phyloP scores from a whole-genome alignment of 2,888 invertebrate genomes.

The Leuctra nigra region DNA sequence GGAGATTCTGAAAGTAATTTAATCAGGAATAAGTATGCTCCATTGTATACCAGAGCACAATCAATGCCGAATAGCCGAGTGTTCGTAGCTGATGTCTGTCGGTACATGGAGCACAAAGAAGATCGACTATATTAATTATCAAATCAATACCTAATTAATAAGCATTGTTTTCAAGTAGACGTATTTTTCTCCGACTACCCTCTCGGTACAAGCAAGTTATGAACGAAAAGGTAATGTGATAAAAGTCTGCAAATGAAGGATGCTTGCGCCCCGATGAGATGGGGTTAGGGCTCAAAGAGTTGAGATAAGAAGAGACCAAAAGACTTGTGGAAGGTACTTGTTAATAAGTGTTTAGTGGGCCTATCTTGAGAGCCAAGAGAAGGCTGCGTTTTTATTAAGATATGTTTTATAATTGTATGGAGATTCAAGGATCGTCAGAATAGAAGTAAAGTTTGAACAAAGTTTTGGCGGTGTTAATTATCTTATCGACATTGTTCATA shows the following conservation, averaged over 20 bases:
- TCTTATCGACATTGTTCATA: constrained; percentile 19
- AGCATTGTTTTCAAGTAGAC: constrained; percentile 24
- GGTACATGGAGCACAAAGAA: background rate
- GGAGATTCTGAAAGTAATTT: background rate
- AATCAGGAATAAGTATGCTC: constrained; percentile 8
- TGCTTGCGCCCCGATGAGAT: background rate
- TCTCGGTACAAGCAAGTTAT: background rate
- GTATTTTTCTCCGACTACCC: background rate
- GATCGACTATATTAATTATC: constrained; percentile 24
- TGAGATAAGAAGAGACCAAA: constrained; percentile 5
- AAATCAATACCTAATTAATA: constrained; percentile 30
- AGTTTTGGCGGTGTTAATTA: constrained; percentile 21
- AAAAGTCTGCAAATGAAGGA: constrained; percentile 15
- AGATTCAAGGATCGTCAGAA: constrained; percentile 5
- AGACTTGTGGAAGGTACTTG: background rate
- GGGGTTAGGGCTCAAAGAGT: background rate
- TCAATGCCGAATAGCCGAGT: background rate
- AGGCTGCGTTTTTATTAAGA: constrained; percentile 7
- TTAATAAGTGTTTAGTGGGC: background rate
- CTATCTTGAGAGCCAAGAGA: background rate
- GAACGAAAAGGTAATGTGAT: constrained; percentile 2
- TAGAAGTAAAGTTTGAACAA: background rate
- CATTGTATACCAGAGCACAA: background rate
- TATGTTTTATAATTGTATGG: constrained; percentile 17
- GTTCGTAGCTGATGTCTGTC: background rate